Evolutionary conservation across 1,140 invertebrate species (phyloP).

Genomic region (Drosophila yakuba): DNA sequence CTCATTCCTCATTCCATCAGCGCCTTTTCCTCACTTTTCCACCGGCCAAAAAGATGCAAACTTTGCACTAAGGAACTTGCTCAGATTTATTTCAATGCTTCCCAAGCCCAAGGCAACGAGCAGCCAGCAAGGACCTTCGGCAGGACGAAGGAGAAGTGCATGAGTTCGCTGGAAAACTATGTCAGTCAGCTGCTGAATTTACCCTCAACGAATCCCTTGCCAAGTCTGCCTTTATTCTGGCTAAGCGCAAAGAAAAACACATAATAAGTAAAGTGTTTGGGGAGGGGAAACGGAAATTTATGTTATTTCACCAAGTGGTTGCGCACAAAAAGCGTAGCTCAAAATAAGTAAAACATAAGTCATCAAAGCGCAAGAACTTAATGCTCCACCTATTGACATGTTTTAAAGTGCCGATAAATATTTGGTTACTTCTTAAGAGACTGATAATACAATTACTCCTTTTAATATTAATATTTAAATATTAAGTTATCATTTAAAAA

Average conservation of each 20-base stretch:
- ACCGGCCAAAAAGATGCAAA: slow-evolving; percentile 43
- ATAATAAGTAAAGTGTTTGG: slow-evolving; percentile 66
- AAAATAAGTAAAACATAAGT: slow-evolving; percentile 25
- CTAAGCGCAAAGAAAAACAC: slow-evolving; percentile 63
- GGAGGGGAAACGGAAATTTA: slow-evolving; percentile 56
- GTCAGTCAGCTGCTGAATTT: slow-evolving; percentile 47
- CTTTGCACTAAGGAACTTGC: slow-evolving; percentile 57
- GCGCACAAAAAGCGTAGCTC: slow-evolving; percentile 20
- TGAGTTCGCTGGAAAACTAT: slow-evolving; percentile 43
- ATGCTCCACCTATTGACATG: too few relatives aligned
- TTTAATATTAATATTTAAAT: too few relatives aligned
- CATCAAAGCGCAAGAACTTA: background rate
- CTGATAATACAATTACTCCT: too few relatives aligned
- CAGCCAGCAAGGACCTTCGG: slow-evolving; percentile 38
- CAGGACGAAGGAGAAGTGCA: slow-evolving; percentile 22
- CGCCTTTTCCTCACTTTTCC: slow-evolving; percentile 5
- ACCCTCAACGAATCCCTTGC: slow-evolving; percentile 1
- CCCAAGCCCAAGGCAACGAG: slow-evolving; percentile 33
- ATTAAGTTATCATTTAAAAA: too few relatives aligned
- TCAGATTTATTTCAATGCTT: slow-evolving; percentile 76
- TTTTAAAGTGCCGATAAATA: background rate
- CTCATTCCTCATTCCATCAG: slow-evolving; percentile 27
- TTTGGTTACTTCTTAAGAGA: background rate
- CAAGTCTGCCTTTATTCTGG: slow-evolving; percentile 31
- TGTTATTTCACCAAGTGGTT: slow-evolving; percentile 67